A percentile compares a stretch with the other conserved stretches of the same genome.
Evolutionary conservation across 2,888 invertebrate genomes (phyloP).

Genomic region (Spilarctia lutea): DNA sequence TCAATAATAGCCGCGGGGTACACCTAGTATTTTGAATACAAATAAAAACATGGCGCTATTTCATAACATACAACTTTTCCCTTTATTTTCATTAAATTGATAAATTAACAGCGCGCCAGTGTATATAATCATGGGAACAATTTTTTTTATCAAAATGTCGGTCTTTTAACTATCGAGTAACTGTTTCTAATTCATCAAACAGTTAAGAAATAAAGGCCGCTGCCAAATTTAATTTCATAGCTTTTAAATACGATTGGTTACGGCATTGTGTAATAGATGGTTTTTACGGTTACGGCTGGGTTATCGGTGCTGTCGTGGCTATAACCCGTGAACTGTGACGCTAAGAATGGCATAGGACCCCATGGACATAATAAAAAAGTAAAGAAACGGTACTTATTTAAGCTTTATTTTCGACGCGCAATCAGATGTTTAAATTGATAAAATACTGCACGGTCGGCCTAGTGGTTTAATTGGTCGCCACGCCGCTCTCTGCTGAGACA

Average conservation of each 20-base stretch:
- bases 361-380: neutral
- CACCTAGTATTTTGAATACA: neutral
- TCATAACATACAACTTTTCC: neutral
- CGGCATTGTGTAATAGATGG: slow-evolving; percentile 43
- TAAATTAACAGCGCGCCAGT: neutral
- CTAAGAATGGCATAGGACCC: neutral
- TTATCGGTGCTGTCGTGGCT: slow-evolving; percentile 19
- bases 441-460: no score
- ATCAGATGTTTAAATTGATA: no score
- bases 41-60: neutral
- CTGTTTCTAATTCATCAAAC: slow-evolving; percentile 43
- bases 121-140: slow-evolving; percentile 28
- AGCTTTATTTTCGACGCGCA: neutral
- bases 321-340: slow-evolving; percentile 37
- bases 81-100: neutral
- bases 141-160: slow-evolving; percentile 5
- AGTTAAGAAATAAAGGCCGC: slow-evolving; percentile 40
- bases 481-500: no score
- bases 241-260: slow-evolving; percentile 48
- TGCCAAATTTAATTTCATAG: slow-evolving; percentile 56
- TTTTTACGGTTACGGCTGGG: slow-evolving; percentile 45
- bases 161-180: slow-evolving; percentile 32
- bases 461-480: no score
- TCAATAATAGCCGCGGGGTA: no score
- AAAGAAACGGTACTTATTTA: neutral